These are phyloP conservation scores for Gonatopus flavifemur DNA, from an alignment of 1,140 invertebrate genomes.

Conservation along the genomic window DNA sequence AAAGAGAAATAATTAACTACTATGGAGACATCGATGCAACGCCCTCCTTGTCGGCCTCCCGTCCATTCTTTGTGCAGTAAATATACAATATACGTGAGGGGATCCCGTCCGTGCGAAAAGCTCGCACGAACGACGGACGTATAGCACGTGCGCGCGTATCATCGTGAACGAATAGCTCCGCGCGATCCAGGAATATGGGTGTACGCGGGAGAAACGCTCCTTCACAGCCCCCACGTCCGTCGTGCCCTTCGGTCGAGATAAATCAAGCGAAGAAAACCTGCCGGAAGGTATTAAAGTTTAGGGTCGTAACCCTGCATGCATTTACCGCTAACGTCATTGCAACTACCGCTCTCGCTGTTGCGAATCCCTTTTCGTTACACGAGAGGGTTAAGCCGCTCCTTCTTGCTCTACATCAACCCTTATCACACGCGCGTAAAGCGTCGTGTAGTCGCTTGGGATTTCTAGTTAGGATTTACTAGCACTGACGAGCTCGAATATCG, in stretches of 20 bases:
- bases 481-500: slow-evolving; percentile 21
- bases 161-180: slow-evolving; percentile 13
- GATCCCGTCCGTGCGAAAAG: slow-evolving; percentile 18
- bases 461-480: slow-evolving; percentile 31
- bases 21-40: too few species aligned
- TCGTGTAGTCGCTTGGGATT: slow-evolving; percentile 30
- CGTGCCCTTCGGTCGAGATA: slow-evolving; percentile 32
- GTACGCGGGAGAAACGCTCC: slow-evolving; percentile 10
- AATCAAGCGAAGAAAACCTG: slow-evolving; percentile 49
- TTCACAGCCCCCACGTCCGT: slow-evolving; percentile 7
- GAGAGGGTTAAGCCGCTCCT: slow-evolving; percentile 43
- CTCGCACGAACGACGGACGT: slow-evolving; percentile 14
- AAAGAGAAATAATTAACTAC: too few species aligned
- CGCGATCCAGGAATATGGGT: slow-evolving; percentile 19
- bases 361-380: slow-evolving; percentile 20
- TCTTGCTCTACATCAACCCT: slow-evolving; percentile 21
- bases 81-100: slow-evolving; percentile 5
- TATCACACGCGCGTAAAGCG: slow-evolving; percentile 39
- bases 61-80: not conserved
- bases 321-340: not conserved
- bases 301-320: slow-evolving; percentile 14
- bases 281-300: slow-evolving; percentile 48
- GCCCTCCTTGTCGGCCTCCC: too few species aligned
- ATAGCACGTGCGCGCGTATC: slow-evolving; percentile 25
- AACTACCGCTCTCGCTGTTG: too few species aligned